Evolutionary conservation across 1,140 invertebrate genomes (phyloP).

Genomic region (Drosophila tristis): DNA sequence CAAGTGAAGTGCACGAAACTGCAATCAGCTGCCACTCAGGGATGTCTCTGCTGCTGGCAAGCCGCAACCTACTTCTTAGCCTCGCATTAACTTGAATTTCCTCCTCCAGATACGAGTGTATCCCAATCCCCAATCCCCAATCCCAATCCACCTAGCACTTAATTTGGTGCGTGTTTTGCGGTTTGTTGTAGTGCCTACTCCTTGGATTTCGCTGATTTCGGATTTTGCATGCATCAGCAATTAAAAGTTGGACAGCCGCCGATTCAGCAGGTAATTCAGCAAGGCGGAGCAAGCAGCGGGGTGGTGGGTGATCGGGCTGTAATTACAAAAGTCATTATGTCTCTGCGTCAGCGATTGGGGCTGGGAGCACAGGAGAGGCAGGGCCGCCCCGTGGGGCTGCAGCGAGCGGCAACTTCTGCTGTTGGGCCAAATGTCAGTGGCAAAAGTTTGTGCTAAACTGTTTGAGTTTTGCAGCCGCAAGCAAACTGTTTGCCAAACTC

Average conservation of each 20-base stretch:
- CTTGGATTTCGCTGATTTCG: constrained; percentile 24
- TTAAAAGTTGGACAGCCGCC: constrained; percentile 72
- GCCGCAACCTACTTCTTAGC: neutral
- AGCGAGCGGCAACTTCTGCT: constrained; percentile 25
- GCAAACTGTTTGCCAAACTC: constrained; percentile 74
- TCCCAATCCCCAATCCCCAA: too few species aligned
- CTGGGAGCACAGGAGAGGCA: neutral
- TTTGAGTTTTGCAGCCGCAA: constrained; percentile 62
- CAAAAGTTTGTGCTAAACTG: constrained; percentile 68
- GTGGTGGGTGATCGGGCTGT: constrained; percentile 30
- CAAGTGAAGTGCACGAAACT: constrained; percentile 27
- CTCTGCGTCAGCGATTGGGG: constrained; percentile 36
- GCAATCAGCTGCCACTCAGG: constrained; percentile 15
- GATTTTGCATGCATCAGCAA: constrained; percentile 68
- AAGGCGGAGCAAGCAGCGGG: neutral
- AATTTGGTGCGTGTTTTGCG: constrained; percentile 37
- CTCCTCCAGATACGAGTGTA: too few species aligned
- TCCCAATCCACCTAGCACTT: constrained; percentile 1
- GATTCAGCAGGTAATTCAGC: constrained; percentile 73
- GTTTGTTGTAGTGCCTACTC: constrained; percentile 1
- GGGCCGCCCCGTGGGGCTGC: constrained; percentile 3
- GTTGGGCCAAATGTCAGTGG: constrained; percentile 40
- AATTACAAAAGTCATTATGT: constrained; percentile 78
- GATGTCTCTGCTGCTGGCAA: neutral
- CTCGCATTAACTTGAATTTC: too few species aligned